Percentiles rank a stretch among this genome's conserved stretches.
phyloP scores from a whole-genome alignment of 2,113 vertebrate species.

The Heloderma charlesbogerti region DNA sequence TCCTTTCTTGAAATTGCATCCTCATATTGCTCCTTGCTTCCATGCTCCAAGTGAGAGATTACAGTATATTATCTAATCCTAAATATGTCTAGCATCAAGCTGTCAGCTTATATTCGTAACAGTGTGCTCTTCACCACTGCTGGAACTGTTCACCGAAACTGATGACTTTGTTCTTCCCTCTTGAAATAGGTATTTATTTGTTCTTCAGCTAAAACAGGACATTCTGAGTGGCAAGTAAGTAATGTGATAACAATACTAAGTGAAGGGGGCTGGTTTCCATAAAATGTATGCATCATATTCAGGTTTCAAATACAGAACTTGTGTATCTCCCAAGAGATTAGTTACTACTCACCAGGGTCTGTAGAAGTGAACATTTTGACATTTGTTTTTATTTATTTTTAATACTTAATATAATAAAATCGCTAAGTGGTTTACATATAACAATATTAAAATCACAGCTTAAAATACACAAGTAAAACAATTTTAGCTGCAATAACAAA shows the following conservation, averaged over 20 bases:
- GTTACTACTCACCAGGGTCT: not conserved
- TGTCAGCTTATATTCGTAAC: not conserved
- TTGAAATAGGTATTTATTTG: constrained; percentile 92
- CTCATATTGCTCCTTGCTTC: not conserved
- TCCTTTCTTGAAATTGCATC: not conserved
- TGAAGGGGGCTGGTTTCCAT: not conserved
- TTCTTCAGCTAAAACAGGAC: constrained; percentile 96
- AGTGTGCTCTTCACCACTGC: not conserved
- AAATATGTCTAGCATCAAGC: not conserved
- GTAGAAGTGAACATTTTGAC: not conserved
- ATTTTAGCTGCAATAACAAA: no score
- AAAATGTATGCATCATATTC: not conserved
- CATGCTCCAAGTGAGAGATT: not conserved
- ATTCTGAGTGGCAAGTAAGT: constrained; percentile 98
- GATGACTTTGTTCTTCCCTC: constrained; percentile 48
- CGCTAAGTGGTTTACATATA: no score
- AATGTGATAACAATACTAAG: constrained; percentile 24
- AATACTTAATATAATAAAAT: not conserved
- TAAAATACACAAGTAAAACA: no score
- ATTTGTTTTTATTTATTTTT: not conserved
- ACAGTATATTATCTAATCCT: not conserved
- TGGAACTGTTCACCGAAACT: constrained; percentile 35
- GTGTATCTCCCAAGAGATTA: not conserved
- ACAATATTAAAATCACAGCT: no score
- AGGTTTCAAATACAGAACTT: not conserved